Conservation (phyloP, 2,113 vertebrate genomes). For the Cinclus mexicanus region DNA sequence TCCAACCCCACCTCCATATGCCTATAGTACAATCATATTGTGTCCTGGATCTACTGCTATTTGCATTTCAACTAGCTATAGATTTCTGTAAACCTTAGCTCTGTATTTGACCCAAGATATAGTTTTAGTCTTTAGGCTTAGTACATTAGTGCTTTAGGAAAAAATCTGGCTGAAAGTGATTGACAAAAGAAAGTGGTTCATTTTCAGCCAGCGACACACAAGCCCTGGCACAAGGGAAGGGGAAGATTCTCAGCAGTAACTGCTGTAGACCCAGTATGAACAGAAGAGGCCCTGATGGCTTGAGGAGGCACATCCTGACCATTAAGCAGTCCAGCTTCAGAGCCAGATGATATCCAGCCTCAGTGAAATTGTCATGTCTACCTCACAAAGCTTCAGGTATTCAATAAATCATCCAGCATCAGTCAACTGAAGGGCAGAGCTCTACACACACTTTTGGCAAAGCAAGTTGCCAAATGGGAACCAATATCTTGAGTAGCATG, state of each 20-base stretch:
- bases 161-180: not conserved
- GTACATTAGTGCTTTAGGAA: not conserved
- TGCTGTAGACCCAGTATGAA: not conserved
- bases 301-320: accelerated
- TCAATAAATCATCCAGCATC: not conserved
- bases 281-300: not conserved
- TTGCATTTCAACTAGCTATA: not conserved
- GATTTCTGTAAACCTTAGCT: not conserved
- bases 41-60: not conserved
- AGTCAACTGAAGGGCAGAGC: not conserved
- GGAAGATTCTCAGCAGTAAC: not conserved
- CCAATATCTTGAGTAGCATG: not conserved
- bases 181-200: not conserved
- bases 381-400: not conserved
- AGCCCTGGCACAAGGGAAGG: not conserved
- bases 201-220: not conserved
- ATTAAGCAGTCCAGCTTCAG: not conserved
- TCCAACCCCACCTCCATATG: not conserved
- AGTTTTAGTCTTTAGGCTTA: not conserved
- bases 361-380: not conserved
- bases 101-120: not conserved
- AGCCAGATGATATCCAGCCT: not conserved
- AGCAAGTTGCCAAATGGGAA: not conserved
- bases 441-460: not conserved
- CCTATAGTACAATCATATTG: not conserved